Evolutionary conservation across 2,888 invertebrate species (phyloP).

Genomic region (Luperina testacea): DNA sequence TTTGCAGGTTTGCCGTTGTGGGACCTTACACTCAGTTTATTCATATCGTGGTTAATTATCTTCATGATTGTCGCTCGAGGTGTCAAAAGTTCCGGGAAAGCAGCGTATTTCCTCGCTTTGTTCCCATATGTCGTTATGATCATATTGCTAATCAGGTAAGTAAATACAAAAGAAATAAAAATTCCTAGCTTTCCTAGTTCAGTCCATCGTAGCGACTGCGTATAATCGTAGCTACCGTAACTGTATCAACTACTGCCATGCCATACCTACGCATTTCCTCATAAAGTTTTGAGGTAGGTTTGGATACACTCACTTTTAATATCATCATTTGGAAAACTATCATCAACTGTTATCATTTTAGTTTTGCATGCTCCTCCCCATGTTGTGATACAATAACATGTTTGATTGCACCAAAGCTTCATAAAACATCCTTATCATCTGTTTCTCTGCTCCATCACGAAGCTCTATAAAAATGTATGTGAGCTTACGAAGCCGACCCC

Average conservation of each 20-base stretch:
- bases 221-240: not conserved
- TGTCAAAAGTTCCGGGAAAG: constrained; percentile 95
- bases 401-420: too few species aligned
- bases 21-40: constrained; percentile 92
- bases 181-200: too few species aligned
- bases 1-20: constrained; percentile 91
- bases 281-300: too few species aligned
- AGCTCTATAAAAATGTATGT: too few species aligned
- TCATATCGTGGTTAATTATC: constrained; percentile 92
- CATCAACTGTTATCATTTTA: too few species aligned
- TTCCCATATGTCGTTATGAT: constrained; percentile 95
- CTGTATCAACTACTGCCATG: not conserved
- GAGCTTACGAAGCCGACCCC: not conserved
- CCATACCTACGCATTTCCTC: too few species aligned
- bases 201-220: not conserved
- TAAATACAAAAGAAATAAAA: constrained; percentile 7
- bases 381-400: too few species aligned
- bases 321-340: too few species aligned
- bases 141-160: constrained; percentile 91
- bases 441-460: too few species aligned
- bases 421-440: too few species aligned
- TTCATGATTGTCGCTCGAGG: constrained; percentile 93
- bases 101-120: constrained; percentile 96
- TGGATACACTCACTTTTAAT: too few species aligned
- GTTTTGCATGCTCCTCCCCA: too few species aligned